phyloP scores from a whole-genome alignment of 2,113 vertebrate genomes.

The Seriola quinqueradiata region DNA sequence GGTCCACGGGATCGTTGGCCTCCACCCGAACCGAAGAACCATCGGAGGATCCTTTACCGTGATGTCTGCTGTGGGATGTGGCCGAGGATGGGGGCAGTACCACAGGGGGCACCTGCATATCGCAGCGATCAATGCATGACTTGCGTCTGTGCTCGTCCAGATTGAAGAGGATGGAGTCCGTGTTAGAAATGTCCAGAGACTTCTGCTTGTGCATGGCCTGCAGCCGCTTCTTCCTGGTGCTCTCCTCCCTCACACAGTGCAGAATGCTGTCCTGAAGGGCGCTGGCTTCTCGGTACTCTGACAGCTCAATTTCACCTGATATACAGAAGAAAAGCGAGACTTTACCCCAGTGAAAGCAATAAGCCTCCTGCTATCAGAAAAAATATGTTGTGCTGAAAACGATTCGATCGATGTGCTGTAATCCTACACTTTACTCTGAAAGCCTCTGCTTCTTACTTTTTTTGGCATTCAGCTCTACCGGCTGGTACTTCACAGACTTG shows the following conservation, averaged over 20 bases:
- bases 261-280: slow-evolving; percentile 96
- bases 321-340: slow-evolving; percentile 3
- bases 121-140: slow-evolving; percentile 97
- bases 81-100: slow-evolving; percentile 74
- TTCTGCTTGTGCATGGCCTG: slow-evolving; percentile 98
- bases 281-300: slow-evolving; percentile 94
- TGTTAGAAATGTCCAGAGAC: slow-evolving; percentile 97
- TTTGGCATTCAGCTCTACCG: slow-evolving; percentile 97
- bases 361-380: slow-evolving; percentile 16
- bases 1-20: slow-evolving; percentile 77
- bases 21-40: slow-evolving; percentile 86
- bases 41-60: slow-evolving; percentile 86
- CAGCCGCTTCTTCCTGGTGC: slow-evolving; percentile 95
- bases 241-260: slow-evolving; percentile 94
- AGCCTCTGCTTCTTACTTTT: slow-evolving; percentile 90
- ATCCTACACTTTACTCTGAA: slow-evolving; percentile 22
- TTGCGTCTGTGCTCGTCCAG: slow-evolving; percentile 96
- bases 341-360: slow-evolving; percentile 21
- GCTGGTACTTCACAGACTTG: slow-evolving; percentile 99
- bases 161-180: slow-evolving; percentile 96
- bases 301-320: slow-evolving; percentile 97
- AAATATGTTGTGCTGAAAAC: slow-evolving; percentile 25
- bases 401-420: slow-evolving; percentile 2
- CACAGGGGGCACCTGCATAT: slow-evolving; percentile 85
- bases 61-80: slow-evolving; percentile 76